These are phyloP conservation scores for Isichthys henryi DNA, from an alignment of 2,113 vertebrate species.

Conservation along the genomic window DNA sequence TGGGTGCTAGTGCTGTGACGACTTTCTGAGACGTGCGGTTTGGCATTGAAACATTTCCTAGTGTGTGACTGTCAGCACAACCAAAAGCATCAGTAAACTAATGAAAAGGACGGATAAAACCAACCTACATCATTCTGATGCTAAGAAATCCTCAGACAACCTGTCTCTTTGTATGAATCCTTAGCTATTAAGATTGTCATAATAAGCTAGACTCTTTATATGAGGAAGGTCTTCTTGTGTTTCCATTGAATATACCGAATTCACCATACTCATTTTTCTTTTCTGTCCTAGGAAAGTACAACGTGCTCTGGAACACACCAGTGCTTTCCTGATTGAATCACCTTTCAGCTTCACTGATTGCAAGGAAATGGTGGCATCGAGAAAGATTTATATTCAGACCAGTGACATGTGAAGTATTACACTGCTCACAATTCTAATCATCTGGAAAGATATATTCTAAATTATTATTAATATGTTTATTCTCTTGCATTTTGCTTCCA, in stretches of 20 bases:
- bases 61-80: not conserved
- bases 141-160: not conserved
- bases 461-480: not conserved
- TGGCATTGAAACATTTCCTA: not conserved
- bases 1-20: too few relatives aligned
- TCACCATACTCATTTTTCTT: not conserved
- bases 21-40: not conserved
- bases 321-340: not conserved
- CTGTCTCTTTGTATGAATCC: not conserved
- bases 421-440: not conserved
- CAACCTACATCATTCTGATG: not conserved
- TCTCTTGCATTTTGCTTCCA: not conserved
- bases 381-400: not conserved
- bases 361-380: not conserved
- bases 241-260: not conserved
- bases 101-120: not conserved
- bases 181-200: not conserved
- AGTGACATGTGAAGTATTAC: too few relatives aligned
- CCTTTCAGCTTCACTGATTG: not conserved
- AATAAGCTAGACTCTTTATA: not conserved
- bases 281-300: not conserved
- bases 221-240: not conserved
- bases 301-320: not conserved
- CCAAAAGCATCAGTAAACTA: not conserved
- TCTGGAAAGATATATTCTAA: not conserved